Evolutionary conservation across 2,113 vertebrate genomes (phyloP).

Genomic region (Phrynosoma platyrhinos): DNA sequence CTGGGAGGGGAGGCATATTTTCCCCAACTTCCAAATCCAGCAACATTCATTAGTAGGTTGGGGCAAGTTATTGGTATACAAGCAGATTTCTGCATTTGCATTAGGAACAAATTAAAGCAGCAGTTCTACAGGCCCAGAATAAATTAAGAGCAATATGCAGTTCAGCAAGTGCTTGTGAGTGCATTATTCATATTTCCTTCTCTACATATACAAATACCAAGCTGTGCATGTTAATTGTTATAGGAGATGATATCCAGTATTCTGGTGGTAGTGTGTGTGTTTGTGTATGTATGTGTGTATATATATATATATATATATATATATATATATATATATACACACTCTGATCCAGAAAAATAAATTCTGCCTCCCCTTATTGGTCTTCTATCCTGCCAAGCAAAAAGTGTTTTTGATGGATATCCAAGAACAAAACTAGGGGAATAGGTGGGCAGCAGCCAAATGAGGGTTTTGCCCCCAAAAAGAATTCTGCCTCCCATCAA

Average conservation of each 20-base stretch:
- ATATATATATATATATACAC: no score
- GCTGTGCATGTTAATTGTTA: neutral
- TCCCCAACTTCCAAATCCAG: neutral
- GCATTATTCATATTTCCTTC: neutral
- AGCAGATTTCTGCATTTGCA: constrained; percentile 1
- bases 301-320: no score
- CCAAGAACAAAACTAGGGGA: neutral
- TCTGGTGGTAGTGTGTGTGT: neutral
- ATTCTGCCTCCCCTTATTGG: neutral
- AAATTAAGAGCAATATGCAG: constrained; percentile 3
- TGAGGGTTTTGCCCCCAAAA: neutral
- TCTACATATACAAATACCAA: constrained; percentile 2
- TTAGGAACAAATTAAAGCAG: neutral
- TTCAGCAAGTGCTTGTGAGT: neutral
- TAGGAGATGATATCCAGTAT: neutral
- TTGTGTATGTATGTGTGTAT: no score
- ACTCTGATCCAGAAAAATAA: neutral
- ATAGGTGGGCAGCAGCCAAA: neutral
- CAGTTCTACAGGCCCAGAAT: constrained; percentile 16
- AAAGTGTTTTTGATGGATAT: neutral
- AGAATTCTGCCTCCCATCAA: neutral
- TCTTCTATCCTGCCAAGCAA: neutral
- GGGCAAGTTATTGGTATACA: neutral
- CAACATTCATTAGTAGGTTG: neutral
- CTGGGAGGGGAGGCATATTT: neutral